Conservation (phyloP, 2,888 invertebrate genomes). For the Onchidella celtica region DNA sequence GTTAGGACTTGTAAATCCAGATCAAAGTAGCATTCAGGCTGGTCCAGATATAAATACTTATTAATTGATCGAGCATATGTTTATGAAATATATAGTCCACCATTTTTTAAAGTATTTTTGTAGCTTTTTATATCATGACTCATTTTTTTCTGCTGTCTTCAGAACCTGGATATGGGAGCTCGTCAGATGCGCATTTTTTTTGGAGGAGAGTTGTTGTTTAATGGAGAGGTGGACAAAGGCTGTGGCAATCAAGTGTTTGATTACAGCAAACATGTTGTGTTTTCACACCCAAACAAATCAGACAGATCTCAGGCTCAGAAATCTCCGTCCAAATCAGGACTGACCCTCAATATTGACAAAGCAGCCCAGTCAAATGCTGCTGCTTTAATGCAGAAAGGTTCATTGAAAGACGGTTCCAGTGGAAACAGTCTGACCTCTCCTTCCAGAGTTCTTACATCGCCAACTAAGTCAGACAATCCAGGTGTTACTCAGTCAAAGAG, state of each 20-base stretch:
- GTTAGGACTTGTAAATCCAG: too few species aligned
- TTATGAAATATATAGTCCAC: too few species aligned
- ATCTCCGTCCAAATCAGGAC: constrained; percentile 22
- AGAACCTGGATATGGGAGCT: constrained; percentile 77
- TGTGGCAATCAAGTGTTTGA: constrained; percentile 80
- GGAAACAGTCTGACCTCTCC: constrained; percentile 18
- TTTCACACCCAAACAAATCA: constrained; percentile 35
- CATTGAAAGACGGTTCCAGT: too few species aligned
- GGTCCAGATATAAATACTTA: too few species aligned
- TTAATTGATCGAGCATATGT: too few species aligned
- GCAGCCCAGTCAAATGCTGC: neutral
- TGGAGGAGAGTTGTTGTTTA: constrained; percentile 71
- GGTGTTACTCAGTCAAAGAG: constrained; percentile 52
- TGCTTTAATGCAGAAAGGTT: too few species aligned
- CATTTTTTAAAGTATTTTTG: neutral
- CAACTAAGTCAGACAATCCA: constrained; percentile 48
- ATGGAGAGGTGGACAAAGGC: constrained; percentile 78
- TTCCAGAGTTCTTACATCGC: neutral
- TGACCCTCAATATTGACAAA: constrained; percentile 27
- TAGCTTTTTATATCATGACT: neutral
- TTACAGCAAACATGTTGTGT: constrained; percentile 72
- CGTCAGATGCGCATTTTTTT: constrained; percentile 70
- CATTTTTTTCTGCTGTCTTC: constrained; percentile 10
- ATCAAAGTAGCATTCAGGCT: too few species aligned
- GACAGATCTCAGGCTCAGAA: neutral